These are phyloP conservation scores for Holocentrus rufus DNA, from an alignment of 2,797 vertebrate species.

Conservation along the genomic window DNA sequence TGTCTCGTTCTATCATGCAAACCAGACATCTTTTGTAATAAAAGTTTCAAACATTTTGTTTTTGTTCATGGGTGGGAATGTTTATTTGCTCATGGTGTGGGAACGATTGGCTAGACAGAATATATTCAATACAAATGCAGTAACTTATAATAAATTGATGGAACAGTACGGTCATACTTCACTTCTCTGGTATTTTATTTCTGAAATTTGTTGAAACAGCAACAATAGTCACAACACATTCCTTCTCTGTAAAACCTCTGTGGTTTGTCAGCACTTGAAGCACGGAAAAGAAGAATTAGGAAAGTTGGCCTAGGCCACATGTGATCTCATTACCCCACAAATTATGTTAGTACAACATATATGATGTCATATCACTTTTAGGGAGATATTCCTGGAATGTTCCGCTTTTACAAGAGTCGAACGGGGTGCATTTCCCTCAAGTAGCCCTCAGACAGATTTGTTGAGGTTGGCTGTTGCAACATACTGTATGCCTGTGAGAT, in stretches of 20 bases:
- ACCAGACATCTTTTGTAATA: not conserved
- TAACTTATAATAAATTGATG: conserved; percentile 22
- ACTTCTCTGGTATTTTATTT: conserved; percentile 49
- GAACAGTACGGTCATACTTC: conserved; percentile 39
- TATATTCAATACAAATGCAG: not conserved
- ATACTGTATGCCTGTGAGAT: conserved; percentile 38
- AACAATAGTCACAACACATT: conserved; percentile 58
- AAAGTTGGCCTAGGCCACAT: conserved; percentile 55
- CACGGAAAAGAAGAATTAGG: conserved; percentile 65
- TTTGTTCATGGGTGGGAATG: not conserved
- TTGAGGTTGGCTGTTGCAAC: conserved; percentile 71
- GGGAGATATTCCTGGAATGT: conserved; percentile 75
- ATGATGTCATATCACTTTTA: conserved; percentile 73
- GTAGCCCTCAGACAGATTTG: conserved; percentile 65
- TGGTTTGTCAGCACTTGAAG: conserved; percentile 61
- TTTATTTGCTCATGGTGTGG: not conserved
- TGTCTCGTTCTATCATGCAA: not conserved
- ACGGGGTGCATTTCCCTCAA: conserved; percentile 58
- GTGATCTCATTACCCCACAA: conserved; percentile 72
- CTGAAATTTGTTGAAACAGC: conserved; percentile 58
- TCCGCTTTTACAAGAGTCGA: conserved; percentile 53
- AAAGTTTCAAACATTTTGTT: not conserved
- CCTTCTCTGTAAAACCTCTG: conserved; percentile 51
- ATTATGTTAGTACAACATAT: conserved; percentile 64
- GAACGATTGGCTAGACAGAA: not conserved